Conservation (phyloP, 2,797 vertebrate genomes). For the Uromys caudimaculatus region DNA sequence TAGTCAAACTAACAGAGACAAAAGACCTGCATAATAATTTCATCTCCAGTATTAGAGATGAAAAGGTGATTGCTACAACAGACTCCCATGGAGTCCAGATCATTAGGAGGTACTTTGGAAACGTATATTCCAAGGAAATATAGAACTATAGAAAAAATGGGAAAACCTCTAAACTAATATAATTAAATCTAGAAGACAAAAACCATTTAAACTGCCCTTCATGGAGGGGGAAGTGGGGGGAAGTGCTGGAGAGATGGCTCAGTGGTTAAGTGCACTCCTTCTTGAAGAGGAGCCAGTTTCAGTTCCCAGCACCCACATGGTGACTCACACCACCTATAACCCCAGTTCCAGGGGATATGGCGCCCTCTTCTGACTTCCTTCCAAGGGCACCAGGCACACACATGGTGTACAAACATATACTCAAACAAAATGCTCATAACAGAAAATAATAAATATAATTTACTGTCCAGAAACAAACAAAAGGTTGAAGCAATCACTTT, state of each 20-base stretch:
- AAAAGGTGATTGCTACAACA: background rate
- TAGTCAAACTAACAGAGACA: background rate
- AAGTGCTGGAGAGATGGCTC: too few species aligned
- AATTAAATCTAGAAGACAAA: background rate
- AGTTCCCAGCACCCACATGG: background rate
- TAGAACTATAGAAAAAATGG: background rate
- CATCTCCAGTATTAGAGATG: background rate
- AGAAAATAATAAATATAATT: background rate
- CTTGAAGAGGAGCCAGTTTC: background rate
- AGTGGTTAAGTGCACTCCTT: background rate
- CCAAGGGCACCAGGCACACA: background rate
- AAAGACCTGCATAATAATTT: background rate
- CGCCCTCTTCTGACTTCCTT: background rate
- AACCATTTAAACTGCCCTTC: background rate
- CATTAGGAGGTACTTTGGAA: too few species aligned
- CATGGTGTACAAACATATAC: background rate
- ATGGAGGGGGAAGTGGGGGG: background rate
- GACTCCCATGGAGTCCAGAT: too few species aligned
- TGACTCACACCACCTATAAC: background rate
- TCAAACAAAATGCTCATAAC: background rate
- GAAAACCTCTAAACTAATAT: background rate
- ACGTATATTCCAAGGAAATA: background rate
- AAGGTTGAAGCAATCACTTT: background rate
- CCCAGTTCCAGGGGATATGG: background rate
- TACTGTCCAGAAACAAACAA: background rate